phyloP scores from a whole-genome alignment of 53 echinoderm and acorn worm species.

The Apostichopus leukothele region DNA sequence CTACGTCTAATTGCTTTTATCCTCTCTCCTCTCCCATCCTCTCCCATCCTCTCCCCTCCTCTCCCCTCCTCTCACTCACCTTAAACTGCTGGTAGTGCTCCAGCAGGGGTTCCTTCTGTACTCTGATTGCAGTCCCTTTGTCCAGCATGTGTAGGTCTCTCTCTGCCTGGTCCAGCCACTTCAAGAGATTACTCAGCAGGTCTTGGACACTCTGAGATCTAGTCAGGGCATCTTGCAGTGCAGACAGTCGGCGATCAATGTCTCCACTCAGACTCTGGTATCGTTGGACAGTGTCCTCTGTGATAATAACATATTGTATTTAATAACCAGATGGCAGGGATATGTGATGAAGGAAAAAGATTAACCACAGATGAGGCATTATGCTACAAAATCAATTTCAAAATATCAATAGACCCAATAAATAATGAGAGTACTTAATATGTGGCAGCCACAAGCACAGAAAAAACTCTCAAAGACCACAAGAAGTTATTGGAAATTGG shows the following conservation, averaged over 20 bases:
- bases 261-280: conserved; percentile 76
- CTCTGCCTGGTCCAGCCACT: conserved; percentile 96
- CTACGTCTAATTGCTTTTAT: no score
- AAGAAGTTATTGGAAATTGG: no score
- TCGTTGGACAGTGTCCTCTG: conserved; percentile 72
- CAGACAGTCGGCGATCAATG: conserved; percentile 77
- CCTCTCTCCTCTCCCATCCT: background rate
- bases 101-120: conserved; percentile 79
- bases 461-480: no score
- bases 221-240: conserved; percentile 78
- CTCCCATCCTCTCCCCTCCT: background rate
- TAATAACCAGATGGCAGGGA: no score
- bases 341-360: no score
- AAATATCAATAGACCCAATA: no score
- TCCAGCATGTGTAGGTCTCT: conserved; percentile 82
- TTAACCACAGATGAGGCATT: no score
- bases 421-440: no score
- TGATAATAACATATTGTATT: background rate
- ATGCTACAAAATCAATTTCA: no score
- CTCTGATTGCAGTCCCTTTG: conserved; percentile 89
- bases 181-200: conserved; percentile 71
- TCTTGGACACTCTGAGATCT: conserved; percentile 93
- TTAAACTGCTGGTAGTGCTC: conserved; percentile 88
- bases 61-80: conserved; percentile 45
- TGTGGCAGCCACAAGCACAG: no score